Conservation (phyloP, 2,797 vertebrate genomes). For the Tauraco hartlaubi region DNA sequence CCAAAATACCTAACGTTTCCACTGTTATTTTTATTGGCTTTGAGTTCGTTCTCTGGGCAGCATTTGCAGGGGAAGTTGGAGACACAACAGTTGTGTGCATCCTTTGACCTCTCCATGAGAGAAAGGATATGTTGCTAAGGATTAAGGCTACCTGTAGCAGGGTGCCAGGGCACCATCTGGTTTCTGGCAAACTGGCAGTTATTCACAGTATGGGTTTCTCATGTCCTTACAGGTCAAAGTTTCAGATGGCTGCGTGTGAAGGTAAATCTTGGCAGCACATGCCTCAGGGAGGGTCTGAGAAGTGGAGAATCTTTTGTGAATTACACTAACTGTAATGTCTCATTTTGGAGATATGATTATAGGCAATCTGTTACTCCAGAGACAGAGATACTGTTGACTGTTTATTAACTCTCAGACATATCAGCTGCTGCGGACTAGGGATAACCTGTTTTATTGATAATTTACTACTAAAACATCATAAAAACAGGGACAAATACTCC, state of each 20-base stretch:
- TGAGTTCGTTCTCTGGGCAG: neutral
- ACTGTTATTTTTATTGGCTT: neutral
- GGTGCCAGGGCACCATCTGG: neutral
- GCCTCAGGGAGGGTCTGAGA: neutral
- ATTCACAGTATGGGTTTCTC: neutral
- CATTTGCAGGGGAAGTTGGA: neutral
- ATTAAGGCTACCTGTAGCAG: neutral
- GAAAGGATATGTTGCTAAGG: neutral
- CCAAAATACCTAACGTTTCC: neutral
- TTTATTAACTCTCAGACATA: neutral
- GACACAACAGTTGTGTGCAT: neutral
- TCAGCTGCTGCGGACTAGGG: fast-evolving
- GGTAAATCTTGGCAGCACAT: neutral
- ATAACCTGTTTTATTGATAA: neutral
- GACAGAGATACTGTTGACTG: neutral
- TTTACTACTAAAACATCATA: neutral
- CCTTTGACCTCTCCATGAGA: neutral
- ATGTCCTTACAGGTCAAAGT: neutral
- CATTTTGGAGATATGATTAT: neutral
- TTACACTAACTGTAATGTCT: neutral
- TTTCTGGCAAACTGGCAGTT: neutral
- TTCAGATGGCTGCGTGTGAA: neutral
- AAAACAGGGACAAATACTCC: neutral
- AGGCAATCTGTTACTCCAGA: neutral
- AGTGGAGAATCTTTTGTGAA: neutral